A percentile compares a stretch with the other conserved stretches of the same genome.
Conservation (phyloP, 2,113 vertebrate species). For the Melospiza melodia region DNA sequence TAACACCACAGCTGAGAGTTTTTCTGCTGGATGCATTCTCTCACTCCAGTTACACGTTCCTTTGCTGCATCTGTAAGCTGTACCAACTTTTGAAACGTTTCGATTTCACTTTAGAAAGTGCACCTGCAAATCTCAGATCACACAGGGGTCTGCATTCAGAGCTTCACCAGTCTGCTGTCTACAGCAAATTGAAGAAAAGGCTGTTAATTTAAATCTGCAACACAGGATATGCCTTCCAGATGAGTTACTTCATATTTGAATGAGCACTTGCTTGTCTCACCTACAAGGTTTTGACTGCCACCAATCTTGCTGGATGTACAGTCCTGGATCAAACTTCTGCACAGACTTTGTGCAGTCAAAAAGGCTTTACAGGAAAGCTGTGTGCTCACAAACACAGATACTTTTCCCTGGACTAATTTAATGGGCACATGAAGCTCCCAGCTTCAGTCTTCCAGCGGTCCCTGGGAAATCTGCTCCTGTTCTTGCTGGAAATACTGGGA, state of each 20-base stretch:
- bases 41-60: fast-evolving
- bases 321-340: neutral
- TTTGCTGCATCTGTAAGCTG: neutral
- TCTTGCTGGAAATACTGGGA: neutral
- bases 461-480: neutral
- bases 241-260: neutral
- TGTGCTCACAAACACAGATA: neutral
- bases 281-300: neutral
- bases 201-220: neutral
- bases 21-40: neutral
- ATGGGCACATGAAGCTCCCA: neutral
- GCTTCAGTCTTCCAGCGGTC: neutral
- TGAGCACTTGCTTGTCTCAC: neutral
- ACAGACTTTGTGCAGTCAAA: neutral
- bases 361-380: neutral
- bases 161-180: neutral
- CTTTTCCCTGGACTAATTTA: neutral
- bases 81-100: neutral
- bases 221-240: neutral
- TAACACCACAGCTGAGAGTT: neutral
- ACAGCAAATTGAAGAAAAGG: conserved; percentile 5
- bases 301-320: neutral
- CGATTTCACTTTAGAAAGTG: neutral
- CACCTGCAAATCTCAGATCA: neutral
- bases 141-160: neutral